Base-by-base conservation (phyloP, 2,797 vertebrate species). In the Sebastolobus alascanus region DNA sequence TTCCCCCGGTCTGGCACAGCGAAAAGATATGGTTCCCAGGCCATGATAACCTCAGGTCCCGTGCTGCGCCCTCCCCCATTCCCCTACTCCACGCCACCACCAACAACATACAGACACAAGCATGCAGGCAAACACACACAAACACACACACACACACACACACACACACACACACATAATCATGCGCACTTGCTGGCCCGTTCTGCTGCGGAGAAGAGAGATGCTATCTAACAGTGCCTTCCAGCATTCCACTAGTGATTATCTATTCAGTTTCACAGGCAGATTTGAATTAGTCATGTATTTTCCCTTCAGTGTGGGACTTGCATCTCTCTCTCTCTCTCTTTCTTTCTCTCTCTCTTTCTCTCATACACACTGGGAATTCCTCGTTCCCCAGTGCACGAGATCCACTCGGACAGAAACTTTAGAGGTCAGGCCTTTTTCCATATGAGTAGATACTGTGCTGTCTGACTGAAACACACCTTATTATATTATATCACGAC, bases 191-290 rank as follows among this genome's bases (percentile, higher is more conserved):
- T 89, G 92, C 92, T 90, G 92, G 90, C 93, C 93, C 92, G 90
- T 93, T 94, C 90, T 92, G 93, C 92, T 93, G 93, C 93, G 88
- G 93, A 93, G 91, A 90, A 87, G 92, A 93, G 92, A 93, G 92
- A 94, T 94, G 93, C 89, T 92, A 95, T 96, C 91, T 93, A 95
- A 93, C 93, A 95, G 94, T 96, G 95, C 94, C 93, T 96, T 95
- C 94, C 94, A 95, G 93, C 93, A 92, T 95, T 94, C 93, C 93
- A 94, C 94, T 94, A 92, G 94, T 94, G 92, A 94, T 94, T 93
- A 94, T 94, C 91, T 93, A 93, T 95, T 94, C 91, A 94, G 93
- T 95, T 94, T 93, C 93, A 92, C 90, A 91, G 90, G 92, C 93
- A 93, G 92, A 91, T 94, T 93, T 92, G 87, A 95, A 93, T 94